Base-by-base conservation (phyloP, 2,888 invertebrate species). In the Rhogogaster chlorosoma region DNA sequence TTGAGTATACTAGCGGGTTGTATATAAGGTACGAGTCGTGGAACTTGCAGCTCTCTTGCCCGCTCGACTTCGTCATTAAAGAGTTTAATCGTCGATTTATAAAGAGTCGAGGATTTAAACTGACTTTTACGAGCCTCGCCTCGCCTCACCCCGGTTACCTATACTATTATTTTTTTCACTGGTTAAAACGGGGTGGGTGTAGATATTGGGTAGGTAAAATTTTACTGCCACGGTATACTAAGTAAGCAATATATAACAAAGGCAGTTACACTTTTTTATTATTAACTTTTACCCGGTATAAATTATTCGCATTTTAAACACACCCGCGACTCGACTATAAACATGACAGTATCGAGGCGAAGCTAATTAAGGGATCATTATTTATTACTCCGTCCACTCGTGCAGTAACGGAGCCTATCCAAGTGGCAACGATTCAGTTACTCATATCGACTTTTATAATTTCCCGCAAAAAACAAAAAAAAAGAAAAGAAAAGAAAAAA, bases 51-150 rank as follows among this genome's bases (percentile, higher is more conserved):
- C 42, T 73, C 42, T 22, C 42, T 73, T 12, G 22, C 42, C 4
- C 22, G 4, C 38, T 15, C 32, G 32, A 12, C 32, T 67, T 26
- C 67, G 32, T 67, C 67, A 67, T 67, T 67, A 22, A 18, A 9
- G 32, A 53, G 53, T 77, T 77, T 77, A 77, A 77, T 53, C 77
- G 77, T 77, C 77, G 53, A 77, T 77, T 77, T 77, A 22, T 45
- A 80, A 26, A 61, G 80, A 77, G 49, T 77, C 38, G 10, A 80
- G 49, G 18, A 45, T 45, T 77, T 77, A 26, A 80, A 61, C 61
- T n/a, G 57, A 80, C 80, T 80, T 80, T 80, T 80, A 80, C 80
- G 80, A 80, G 57, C 61, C 42, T 38, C n/a, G n/a, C n/a, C n/a
- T n/a, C n/a, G n/a, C 9, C 57, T n/a, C 15, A 2, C 36, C 42